These are phyloP conservation scores for Macheiramphus alcinus DNA, from an alignment of 2,113 vertebrate genomes.

Conservation along the genomic window DNA sequence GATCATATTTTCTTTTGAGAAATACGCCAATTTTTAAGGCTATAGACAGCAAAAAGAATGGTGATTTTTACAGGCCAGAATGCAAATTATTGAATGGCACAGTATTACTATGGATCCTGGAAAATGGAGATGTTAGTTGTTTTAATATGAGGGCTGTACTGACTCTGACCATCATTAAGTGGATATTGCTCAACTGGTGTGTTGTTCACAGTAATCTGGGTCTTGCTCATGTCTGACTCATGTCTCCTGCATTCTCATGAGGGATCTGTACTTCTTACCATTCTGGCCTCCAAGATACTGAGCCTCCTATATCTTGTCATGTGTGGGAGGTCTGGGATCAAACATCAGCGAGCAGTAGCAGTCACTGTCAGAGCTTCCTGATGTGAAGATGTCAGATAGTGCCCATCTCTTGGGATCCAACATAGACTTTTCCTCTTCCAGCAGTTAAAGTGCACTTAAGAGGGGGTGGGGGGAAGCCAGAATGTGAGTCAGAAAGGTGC, in stretches of 20 bases:
- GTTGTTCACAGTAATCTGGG: background rate
- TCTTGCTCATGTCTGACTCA: constrained; percentile 52
- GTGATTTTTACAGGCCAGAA: background rate
- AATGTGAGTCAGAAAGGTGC: background rate
- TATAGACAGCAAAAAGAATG: background rate
- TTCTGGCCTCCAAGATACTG: background rate
- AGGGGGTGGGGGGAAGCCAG: background rate
- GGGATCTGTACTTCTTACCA: background rate
- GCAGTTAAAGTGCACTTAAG: background rate
- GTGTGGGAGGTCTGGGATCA: constrained; percentile 7
- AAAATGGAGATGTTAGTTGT: background rate
- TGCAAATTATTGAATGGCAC: background rate
- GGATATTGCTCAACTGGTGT: background rate
- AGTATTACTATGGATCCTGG: background rate
- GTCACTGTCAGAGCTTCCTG: background rate
- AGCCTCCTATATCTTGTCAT: background rate
- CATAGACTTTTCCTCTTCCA: background rate
- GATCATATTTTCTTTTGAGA: background rate
- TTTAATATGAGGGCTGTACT: background rate
- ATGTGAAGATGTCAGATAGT: background rate
- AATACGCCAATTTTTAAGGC: background rate
- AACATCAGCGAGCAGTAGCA: background rate
- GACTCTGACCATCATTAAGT: background rate
- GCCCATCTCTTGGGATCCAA: background rate
- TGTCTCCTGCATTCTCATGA: background rate